Base-by-base conservation (phyloP, 2,113 vertebrate genomes). In the Aphyosemion australe region DNA sequence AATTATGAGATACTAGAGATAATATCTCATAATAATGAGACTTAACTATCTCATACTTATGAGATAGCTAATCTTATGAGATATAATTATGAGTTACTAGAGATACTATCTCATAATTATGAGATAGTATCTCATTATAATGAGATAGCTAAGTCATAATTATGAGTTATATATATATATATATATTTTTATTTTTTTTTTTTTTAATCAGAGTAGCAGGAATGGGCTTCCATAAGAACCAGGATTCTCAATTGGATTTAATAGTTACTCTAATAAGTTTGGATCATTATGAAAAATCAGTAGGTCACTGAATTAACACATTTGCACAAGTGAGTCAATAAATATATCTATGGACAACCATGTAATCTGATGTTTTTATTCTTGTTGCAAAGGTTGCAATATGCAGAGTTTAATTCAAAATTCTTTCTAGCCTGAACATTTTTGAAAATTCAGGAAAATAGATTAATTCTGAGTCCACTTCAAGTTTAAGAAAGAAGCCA, bases 401-500 rank as follows among this genome's bases (percentile, higher is more conserved):
- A 26, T 26, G 26, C 26, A 26, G 26, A 26, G 26, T 37, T 43
- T 14, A 8, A 15, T 2, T 34, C n/a, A 5, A 61, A 61, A 58
- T 32, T 49, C 10, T 4, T 20, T 1, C 7, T 13, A 39, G 4
- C 12, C 51, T 20, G 9, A 37, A 37, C 4, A 37, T 37, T 2
- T 37, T 61, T 0, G 31, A 47, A 46, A n/a, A 52, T 5, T 1
- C 34, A 43, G 12, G 16, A 18, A 34, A 46, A 41, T 12, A 8
- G 26, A 55, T 53, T 5, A 10, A 18, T 60, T 13, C 49, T 63
- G 13, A 46, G 0, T 69, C 57, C 12, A 15, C 20, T 21, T 91
- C 79, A 91, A 60, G 54, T 61, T 21, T 73, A 43, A 5, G 79
- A 61, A 41, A 82, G 84, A 53, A 88, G 62, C 91, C 89, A 92